Evolutionary conservation across 2,113 vertebrate genomes (phyloP).

Genomic region (Pundamilia nyererei): DNA sequence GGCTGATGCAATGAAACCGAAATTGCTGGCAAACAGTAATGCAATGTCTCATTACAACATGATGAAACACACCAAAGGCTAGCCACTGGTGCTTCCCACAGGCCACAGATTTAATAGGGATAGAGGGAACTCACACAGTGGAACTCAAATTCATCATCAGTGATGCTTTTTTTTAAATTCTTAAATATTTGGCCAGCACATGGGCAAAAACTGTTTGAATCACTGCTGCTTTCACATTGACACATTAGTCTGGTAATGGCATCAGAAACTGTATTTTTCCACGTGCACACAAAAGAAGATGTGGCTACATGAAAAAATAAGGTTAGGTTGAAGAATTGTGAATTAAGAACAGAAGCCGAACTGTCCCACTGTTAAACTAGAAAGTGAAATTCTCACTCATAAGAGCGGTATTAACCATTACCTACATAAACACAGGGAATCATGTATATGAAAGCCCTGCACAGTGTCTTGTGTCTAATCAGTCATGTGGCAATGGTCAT

Average conservation of each 20-base stretch:
- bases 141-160: not conserved
- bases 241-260: not conserved
- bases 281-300: not conserved
- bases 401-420: not conserved
- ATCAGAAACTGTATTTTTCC: not conserved
- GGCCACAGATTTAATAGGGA: not conserved
- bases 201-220: not conserved
- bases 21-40: not conserved
- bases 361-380: not conserved
- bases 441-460: not conserved
- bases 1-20: not conserved
- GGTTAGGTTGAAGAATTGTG: not conserved
- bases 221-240: not conserved
- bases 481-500: not conserved
- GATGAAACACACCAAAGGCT: not conserved
- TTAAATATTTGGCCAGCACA: not conserved
- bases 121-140: not conserved
- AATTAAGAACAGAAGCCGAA: not conserved
- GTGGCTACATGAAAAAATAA: not conserved
- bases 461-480: not conserved
- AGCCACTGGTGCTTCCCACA: not conserved
- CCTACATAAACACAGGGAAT: not conserved
- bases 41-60: too few relatives aligned
- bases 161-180: not conserved
- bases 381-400: not conserved